Evolutionary conservation across 2,888 invertebrate species (phyloP), one percentile per base, ranked within the genome.

Genomic region (Eristalis tenax): DNA sequence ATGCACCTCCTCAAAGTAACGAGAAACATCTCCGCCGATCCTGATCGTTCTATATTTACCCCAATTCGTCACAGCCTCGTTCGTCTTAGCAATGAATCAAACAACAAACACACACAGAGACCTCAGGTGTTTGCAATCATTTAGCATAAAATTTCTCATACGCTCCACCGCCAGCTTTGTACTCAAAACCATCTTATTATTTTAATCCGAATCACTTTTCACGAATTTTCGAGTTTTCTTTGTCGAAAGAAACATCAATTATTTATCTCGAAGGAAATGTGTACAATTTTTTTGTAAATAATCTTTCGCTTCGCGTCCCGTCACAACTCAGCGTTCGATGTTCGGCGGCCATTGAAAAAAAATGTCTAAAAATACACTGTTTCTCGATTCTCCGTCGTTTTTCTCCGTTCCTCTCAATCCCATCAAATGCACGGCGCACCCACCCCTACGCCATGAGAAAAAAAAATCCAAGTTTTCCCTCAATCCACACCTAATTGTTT

Each of bases 401-500:
- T 32, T 32, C 32, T 5, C 4, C 28, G 5, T 5, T 28, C 28
- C 4, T 28, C 4, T 28, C 71, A 63, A 84, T 73, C 81, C 15
- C 23, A 8, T 50, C 50, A 77, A 77, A 71, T 43, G 50, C 18
- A 69, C 4, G 50, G 64, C 74, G 64, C 74, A 70, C 65, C 78
- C 78, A 70, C 74, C 64, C 65, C 61, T 57, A 63, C 50, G 77
- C 73, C 59, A 78, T 78, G 69, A 73, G 82, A 32, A 28, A 28
- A 28, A 28, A 5, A 28, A 28, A 28, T 4, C 4, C 4, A 78
- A 50, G 73, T 65, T 61, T 43, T 73, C 35, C 59, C 26, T 83
- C 83, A 65, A 43, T 83, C 78, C 66, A 57, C 86, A 86, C 80
- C 80, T 81, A 81, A 81, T 81, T 81, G 68, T 74, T 69, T 74